phyloP scores from a whole-genome alignment of 2,888 invertebrate genomes.

The Sesia apiformis region DNA sequence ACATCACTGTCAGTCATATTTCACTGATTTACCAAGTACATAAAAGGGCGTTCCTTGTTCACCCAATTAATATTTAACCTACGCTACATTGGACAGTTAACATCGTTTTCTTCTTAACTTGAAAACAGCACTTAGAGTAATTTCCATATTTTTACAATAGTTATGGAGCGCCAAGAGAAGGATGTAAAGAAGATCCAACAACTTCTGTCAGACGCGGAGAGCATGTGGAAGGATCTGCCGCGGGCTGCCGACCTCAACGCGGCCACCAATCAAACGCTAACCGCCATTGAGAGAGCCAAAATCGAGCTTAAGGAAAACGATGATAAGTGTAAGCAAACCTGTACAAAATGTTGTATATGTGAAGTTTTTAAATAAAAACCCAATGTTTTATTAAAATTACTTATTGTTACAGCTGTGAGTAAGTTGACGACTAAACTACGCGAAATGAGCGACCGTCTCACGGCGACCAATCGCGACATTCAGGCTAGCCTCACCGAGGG shows the following conservation, averaged over 20 bases:
- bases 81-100: too few species aligned
- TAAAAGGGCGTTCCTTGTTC: too few species aligned
- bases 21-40: too few species aligned
- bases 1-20: too few species aligned
- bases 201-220: conserved; percentile 54
- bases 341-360: too few species aligned
- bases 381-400: too few species aligned
- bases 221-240: conserved; percentile 68
- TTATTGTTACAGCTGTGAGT: conserved; percentile 23
- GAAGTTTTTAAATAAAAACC: too few species aligned
- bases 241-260: conserved; percentile 66
- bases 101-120: too few species aligned
- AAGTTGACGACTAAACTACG: conserved; percentile 61
- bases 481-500: conserved; percentile 74
- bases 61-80: too few species aligned
- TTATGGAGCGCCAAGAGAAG: conserved; percentile 60
- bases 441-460: conserved; percentile 65
- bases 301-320: conserved; percentile 53
- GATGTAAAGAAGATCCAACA: conserved; percentile 54
- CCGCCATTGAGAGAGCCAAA: conserved; percentile 69
- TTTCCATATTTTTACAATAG: conserved; percentile 17
- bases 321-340: conserved; percentile 50
- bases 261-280: conserved; percentile 77
- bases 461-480: conserved; percentile 72
- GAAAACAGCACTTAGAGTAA: too few species aligned